These are phyloP conservation scores for Lamproptera curius DNA, from an alignment of 2,888 invertebrate genomes.

Conservation along the genomic window DNA sequence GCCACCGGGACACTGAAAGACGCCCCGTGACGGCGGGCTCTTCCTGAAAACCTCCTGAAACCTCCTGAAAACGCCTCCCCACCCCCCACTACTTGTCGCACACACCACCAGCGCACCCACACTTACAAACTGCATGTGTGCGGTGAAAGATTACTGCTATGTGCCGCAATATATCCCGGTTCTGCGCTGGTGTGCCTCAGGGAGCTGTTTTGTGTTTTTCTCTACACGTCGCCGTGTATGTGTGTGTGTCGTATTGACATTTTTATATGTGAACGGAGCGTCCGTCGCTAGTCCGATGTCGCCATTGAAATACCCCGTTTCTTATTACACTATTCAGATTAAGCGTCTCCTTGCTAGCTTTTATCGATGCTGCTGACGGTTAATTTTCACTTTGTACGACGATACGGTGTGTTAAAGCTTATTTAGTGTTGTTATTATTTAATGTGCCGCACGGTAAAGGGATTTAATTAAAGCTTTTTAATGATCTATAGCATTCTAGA, in stretches of 20 bases:
- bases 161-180: slow-evolving; percentile 59
- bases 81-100: slow-evolving; percentile 27
- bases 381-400: background rate
- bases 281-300: slow-evolving; percentile 28
- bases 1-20: slow-evolving; percentile 74
- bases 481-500: no score
- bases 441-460: no score
- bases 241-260: slow-evolving; percentile 70
- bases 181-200: slow-evolving; percentile 36
- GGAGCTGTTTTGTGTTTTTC: slow-evolving; percentile 40
- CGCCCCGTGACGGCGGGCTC: slow-evolving; percentile 70
- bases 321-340: slow-evolving; percentile 21
- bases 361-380: no score
- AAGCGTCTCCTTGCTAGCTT: no score
- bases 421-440: no score
- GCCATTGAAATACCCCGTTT: slow-evolving; percentile 17
- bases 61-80: slow-evolving; percentile 36
- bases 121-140: slow-evolving; percentile 26
- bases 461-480: no score
- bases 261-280: slow-evolving; percentile 71
- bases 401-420: background rate
- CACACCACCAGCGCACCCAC: slow-evolving; percentile 40
- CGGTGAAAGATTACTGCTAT: slow-evolving; percentile 62
- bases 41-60: slow-evolving; percentile 74
- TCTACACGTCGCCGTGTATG: slow-evolving; percentile 23